Percentiles rank a stretch among this genome's conserved stretches.
Conservation (phyloP, 2,113 vertebrate genomes). For the Potamarius usumacintae region DNA sequence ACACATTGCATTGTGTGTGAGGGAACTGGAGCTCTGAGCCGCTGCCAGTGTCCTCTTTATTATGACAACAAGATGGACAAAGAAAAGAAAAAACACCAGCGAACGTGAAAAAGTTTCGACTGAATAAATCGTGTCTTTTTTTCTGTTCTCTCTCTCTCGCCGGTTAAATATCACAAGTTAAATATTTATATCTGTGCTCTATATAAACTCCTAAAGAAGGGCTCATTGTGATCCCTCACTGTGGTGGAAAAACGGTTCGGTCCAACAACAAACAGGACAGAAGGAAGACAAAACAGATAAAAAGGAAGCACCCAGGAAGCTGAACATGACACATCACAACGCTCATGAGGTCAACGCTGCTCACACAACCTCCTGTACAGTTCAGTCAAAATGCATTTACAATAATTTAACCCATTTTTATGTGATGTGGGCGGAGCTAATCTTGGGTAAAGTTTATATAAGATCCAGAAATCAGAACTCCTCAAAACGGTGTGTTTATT, state of each 20-base stretch:
- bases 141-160: conserved; percentile 15
- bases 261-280: conserved; percentile 7
- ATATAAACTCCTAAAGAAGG: conserved; percentile 34
- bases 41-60: conserved; percentile 53
- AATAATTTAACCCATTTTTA: neutral
- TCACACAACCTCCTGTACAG: neutral
- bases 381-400: neutral
- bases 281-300: conserved; percentile 3
- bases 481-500: neutral
- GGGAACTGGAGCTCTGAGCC: conserved; percentile 54
- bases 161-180: conserved; percentile 42
- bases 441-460: neutral
- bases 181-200: conserved; percentile 44
- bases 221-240: conserved; percentile 13
- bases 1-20: conserved; percentile 52
- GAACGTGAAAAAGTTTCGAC: conserved; percentile 49
- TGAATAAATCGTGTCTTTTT: conserved; percentile 39
- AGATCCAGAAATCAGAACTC: neutral
- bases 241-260: neutral
- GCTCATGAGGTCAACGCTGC: neutral
- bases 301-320: neutral
- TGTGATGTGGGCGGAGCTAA: neutral
- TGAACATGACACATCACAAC: neutral
- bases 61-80: conserved; percentile 23
- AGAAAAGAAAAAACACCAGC: conserved; percentile 6